These are phyloP conservation scores for Pithys albifrons DNA, from an alignment of 2,113 vertebrate species.

Conservation along the genomic window DNA sequence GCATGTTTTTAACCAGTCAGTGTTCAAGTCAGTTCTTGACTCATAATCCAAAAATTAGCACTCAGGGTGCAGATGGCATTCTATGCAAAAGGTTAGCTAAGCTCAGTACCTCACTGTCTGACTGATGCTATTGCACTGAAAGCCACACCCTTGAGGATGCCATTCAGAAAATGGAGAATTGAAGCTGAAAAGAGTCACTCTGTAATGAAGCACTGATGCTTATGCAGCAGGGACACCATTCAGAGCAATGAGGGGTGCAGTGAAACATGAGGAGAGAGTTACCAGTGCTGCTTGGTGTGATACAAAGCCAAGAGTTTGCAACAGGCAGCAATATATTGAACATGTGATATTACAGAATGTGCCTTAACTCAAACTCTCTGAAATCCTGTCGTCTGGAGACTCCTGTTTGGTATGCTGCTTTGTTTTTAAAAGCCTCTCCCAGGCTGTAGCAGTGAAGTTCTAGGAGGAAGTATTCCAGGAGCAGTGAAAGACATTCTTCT, in stretches of 20 bases:
- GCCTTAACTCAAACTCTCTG: not conserved
- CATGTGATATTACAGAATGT: not conserved
- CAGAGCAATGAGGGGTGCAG: not conserved
- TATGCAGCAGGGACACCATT: not conserved
- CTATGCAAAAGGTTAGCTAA: not conserved
- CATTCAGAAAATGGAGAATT: not conserved
- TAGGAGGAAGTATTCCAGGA: not conserved
- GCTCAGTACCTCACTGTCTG: accelerated
- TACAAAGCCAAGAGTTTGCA: not conserved
- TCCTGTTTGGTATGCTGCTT: not conserved
- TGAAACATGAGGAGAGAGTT: not conserved
- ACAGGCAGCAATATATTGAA: not conserved
- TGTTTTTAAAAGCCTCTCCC: not conserved
- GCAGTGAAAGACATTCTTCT: not conserved
- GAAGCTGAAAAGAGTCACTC: not conserved
- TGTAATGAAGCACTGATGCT: not conserved
- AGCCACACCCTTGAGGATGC: accelerated
- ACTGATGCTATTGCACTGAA: accelerated
- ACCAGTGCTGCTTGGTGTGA: accelerated
- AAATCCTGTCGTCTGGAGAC: not conserved
- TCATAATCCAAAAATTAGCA: not conserved
- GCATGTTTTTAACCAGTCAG: not conserved
- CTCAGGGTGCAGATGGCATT: not conserved
- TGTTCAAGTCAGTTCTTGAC: not conserved
- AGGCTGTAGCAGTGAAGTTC: not conserved